Evolutionary conservation across 1,140 invertebrate species (phyloP), one percentile per base, ranked within the genome.

Genomic region (Trichogramma pretiosum): DNA sequence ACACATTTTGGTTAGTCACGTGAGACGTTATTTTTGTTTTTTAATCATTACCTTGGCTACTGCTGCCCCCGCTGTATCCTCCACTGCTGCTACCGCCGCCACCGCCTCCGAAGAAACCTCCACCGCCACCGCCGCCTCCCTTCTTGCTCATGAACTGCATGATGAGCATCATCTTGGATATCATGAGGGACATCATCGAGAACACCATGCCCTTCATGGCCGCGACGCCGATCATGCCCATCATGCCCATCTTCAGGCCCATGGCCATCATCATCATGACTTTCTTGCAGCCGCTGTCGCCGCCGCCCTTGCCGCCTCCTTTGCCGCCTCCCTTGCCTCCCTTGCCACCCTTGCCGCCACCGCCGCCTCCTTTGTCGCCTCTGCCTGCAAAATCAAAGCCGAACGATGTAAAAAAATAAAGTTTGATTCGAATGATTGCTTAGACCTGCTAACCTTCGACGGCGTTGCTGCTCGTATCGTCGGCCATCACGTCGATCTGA

Each of bases 221-320:
- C 59, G 74, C 69, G 58, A 78, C 67, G 36, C 73, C 74, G 56
- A 76, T 70, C 72, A 77, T 74, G 10, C 74, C 73, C 72, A 79
- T 76, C 4, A 77, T 51, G 52, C 78, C 79, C 75, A 76, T 77
- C 59, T 76, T 79, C 58, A 74, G 63, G 51, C 72, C 74, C 70
- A 74, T 76, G 60, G 77, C 63, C 48, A 71, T 75, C 63, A 72
- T 74, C 78, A 77, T 80, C 77, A 78, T 79, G 73, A 77, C 79
- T 57, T 77, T 80, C 60, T 78, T 77, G 46, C 74, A 77, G 49
- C 67, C 74, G 5, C 74, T 72, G 8, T 70, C 69, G 13, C 63
- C 59, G 8, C 61, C 60, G 0, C 62, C 55, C 38, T 50, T 54
- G 33, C 42, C 56, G 16, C 53, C 55, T 46, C 56, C 59, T 19